Percentiles rank a stretch among this genome's conserved stretches.
Evolutionary conservation across 2,113 vertebrate species (phyloP).

Genomic region (Calyptommatus sinebrachiatus): DNA sequence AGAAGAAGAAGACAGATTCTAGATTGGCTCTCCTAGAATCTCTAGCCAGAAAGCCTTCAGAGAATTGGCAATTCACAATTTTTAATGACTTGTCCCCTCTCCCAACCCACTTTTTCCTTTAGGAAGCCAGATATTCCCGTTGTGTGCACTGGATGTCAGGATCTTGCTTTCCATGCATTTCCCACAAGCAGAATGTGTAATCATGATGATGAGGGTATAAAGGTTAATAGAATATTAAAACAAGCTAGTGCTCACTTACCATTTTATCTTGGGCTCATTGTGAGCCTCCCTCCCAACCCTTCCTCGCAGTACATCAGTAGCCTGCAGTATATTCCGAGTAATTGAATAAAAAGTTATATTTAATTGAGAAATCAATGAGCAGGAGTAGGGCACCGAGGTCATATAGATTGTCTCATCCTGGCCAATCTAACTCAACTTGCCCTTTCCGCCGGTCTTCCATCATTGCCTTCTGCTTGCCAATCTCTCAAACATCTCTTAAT

Average conservation of each 20-base stretch:
- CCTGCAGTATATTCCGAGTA: conserved; percentile 60
- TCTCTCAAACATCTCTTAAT: conserved; percentile 68
- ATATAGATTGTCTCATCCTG: conserved; percentile 62
- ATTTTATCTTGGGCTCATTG: conserved; percentile 56
- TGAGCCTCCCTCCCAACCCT: neutral
- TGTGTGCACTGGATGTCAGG: neutral
- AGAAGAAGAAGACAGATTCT: no score
- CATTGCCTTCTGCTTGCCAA: conserved; percentile 72
- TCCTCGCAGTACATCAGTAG: conserved; percentile 60
- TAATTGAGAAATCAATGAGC: conserved; percentile 73
- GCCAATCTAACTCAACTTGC: conserved; percentile 61
- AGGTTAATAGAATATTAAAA: conserved; percentile 62
- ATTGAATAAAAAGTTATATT: conserved; percentile 71
- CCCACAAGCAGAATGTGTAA: neutral
- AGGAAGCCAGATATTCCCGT: neutral
- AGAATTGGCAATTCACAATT: no score
- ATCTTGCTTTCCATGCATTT: neutral
- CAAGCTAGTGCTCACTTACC: conserved; percentile 47
- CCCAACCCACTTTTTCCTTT: neutral
- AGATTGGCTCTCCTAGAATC: no score
- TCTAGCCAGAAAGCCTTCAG: no score
- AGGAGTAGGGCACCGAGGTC: conserved; percentile 62
- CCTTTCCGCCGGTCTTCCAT: conserved; percentile 68
- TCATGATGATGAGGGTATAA: conserved; percentile 51
- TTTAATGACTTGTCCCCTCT: no score